Evolutionary conservation across 2,888 invertebrate species (phyloP).

Genomic region (Drosophila meridiana): DNA sequence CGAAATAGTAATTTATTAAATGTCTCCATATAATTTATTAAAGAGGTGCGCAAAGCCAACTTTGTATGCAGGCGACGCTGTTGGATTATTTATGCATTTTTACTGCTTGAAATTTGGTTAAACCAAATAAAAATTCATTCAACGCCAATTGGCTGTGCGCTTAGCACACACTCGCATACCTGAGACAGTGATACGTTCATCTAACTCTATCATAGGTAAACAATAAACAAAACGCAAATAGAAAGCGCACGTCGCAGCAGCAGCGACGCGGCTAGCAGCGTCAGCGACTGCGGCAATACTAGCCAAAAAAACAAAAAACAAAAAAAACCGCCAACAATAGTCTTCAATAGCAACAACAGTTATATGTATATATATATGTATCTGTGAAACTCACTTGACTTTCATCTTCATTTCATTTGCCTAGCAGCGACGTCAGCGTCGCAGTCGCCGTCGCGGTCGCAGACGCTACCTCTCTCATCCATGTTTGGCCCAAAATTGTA

Average conservation of each 20-base stretch:
- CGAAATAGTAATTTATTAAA: constrained; percentile 10
- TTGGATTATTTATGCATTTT: constrained; percentile 66
- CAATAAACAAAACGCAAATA: constrained; percentile 78
- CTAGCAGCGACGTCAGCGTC: constrained; percentile 30
- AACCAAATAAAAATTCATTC: constrained; percentile 65
- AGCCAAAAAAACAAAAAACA: constrained; percentile 50
- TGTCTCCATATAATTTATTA: constrained; percentile 24
- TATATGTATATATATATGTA: constrained; percentile 13
- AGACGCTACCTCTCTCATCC: constrained; percentile 21
- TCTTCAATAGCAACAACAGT: constrained; percentile 49
- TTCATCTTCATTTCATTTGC: constrained; percentile 72
- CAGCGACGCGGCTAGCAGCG: constrained; percentile 11
- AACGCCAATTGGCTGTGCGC: constrained; percentile 46
- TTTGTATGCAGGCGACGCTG: constrained; percentile 61
- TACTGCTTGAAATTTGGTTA: constrained; percentile 40
- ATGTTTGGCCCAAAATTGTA: constrained; percentile 48
- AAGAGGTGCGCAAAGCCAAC: constrained; percentile 15
- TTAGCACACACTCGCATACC: constrained; percentile 38
- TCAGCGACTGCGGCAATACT: constrained; percentile 30
- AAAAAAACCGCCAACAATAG: constrained; percentile 63
- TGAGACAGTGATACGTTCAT: constrained; percentile 65
- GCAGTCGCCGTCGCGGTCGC: constrained; percentile 3
- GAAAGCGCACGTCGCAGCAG: constrained; percentile 71
- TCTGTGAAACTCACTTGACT: constrained; percentile 58
- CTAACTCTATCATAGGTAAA: constrained; percentile 74